Base-by-base conservation (phyloP, 1,140 invertebrate genomes). In the Agrilus planipennis region DNA sequence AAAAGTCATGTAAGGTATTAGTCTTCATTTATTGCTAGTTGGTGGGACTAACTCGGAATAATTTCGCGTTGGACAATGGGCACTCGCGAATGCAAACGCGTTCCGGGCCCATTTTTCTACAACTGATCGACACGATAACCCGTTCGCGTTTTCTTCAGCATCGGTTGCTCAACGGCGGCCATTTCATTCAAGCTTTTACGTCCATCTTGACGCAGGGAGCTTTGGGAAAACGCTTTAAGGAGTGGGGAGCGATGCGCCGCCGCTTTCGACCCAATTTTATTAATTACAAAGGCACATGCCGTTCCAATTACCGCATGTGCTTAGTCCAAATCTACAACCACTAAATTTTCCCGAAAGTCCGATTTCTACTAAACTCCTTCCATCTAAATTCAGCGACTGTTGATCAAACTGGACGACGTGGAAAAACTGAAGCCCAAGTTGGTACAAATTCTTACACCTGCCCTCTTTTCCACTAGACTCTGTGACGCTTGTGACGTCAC, bases 1-100 rank as follows among this genome's bases (percentile, higher is more conserved):
- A 54, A 54, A 54, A 53, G 56, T 51, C 57, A 59, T 59, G 47
- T 47, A 49, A 49, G 48, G 49, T 49, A 53, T 52, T 53, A 57
- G 55, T 59, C 57, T 59, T 57, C 57, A 56, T 57, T 57, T 57
- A 59, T 57, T 59, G 53, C 53, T 56, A 44, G 48, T 57, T 49
- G 49, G 7, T 21, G 18, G 7, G 19, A 16, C 19, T 18, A 43
- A 42, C 45, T 39, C n/a, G 23, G 41, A 44, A 25, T 37, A 46
- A n/a, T n/a, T n/a, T n/a, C 29, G 40, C 37, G 34, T 27, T 39
- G 42, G 39, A 39, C 46, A 48, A 31, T 19, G 21, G 15, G 47
- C 45, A 49, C 45, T 50, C 51, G 45, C 49, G 49, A 39, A 46
- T 34, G 34, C 50, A 46, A 27, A 28, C 42, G 42, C 25, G 34